Evolutionary conservation across 2,113 vertebrate genomes (phyloP), one percentile per base, ranked within the genome.

Genomic region (Tricholaema leucomelas): DNA sequence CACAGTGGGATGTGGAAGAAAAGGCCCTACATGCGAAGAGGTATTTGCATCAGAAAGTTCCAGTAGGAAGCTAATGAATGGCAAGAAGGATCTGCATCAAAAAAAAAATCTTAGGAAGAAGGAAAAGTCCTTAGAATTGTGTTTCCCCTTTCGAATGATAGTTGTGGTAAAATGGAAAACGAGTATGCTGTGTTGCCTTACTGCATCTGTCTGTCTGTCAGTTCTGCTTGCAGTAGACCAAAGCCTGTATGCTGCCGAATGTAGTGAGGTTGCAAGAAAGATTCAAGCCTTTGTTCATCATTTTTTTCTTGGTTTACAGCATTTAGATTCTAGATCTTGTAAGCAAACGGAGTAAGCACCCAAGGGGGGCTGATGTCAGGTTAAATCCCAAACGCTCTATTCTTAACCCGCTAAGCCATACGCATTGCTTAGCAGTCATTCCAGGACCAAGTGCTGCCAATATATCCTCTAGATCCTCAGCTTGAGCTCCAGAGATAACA

Each of bases 1-100:
- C 96, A 80, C 94, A 94, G 92, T 94, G 76, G 95, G 96, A 89
- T 61, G 48, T 93, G 66, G 90, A 94, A 95, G 90, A 88, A 86
- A 90, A 88, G 76, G 61, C 69, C 81, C 54, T 94, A 92, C 92
- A 91, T 92, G 81, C 89, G 91, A 96, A 96, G 94, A 95, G 92
- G 76, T 82, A 95, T 96, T 96, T 95, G 95, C 94, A 95, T 95
- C 92, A 94, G 93, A 90, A 95, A 95, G 91, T 92, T 92, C 78
- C 87, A 84, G 63, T 74, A 87, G 94, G 88, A 89, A 95, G 67
- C 59, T 25, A 30, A 44, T 95, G 93, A 95, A 95, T 94, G 81
- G 65, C 82, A 93, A 92, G 88, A 92, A 81, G 36, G 54, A 95
- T 96, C 96, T 94, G 81, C 94, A 94, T 94, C 6, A 78, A 74